Evolutionary conservation across 1,140 invertebrate genomes (phyloP).

Genomic region (Brachionus rotundiformis): DNA sequence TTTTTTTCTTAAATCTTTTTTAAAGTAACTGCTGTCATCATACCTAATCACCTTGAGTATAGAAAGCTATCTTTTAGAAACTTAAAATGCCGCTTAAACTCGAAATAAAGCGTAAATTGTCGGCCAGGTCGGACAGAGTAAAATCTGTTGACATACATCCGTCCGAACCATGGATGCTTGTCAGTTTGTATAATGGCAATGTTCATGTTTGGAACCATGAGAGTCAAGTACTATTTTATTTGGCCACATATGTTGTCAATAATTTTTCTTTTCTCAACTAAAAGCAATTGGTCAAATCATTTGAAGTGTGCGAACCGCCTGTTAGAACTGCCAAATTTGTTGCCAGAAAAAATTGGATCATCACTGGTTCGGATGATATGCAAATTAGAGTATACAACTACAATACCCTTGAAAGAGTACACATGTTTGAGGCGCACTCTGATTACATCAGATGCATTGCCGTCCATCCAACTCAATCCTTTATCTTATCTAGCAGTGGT

Average conservation of each 20-base stretch:
- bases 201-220: conserved; percentile 99
- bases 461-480: conserved; percentile 94
- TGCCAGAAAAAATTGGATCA: conserved; percentile 95
- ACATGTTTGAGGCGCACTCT: conserved; percentile 95
- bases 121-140: conserved; percentile 92
- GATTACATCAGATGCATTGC: conserved; percentile 95
- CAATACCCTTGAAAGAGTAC: conserved; percentile 92
- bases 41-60: background rate
- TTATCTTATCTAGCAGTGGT: conserved; percentile 85
- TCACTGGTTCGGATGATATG: conserved; percentile 84
- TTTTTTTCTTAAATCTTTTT: conserved; percentile 2
- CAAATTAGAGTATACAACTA: conserved; percentile 93
- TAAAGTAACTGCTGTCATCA: background rate
- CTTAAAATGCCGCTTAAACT: conserved; percentile 77
- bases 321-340: conserved; percentile 93
- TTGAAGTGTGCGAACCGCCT: conserved; percentile 88
- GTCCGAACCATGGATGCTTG: conserved; percentile 95
- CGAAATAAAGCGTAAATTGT: conserved; percentile 95
- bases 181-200: conserved; percentile 95
- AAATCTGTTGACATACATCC: conserved; percentile 97
- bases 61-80: background rate
- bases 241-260: too few relatives aligned
- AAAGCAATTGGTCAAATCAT: conserved; percentile 84
- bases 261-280: too few relatives aligned
- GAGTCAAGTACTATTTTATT: conserved; percentile 72